Evolutionary conservation across 1,140 invertebrate species (phyloP), one percentile per base, ranked within the genome.

Genomic region (Rhopalosiphum maidis): DNA sequence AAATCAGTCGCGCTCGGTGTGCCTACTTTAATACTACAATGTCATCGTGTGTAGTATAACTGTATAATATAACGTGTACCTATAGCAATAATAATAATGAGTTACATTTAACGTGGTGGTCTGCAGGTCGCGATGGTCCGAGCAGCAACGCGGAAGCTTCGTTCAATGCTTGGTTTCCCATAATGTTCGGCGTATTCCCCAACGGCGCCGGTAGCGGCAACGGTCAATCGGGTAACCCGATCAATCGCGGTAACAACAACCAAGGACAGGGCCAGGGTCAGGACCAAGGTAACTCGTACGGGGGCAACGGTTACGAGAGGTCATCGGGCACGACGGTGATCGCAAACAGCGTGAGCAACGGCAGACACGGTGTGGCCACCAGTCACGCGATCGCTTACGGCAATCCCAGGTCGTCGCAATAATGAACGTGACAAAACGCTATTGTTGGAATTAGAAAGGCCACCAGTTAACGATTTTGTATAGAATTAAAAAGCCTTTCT

Each of bases 321-420:
- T 93, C 77, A 11, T 90, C 89, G 11, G 95, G 95, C 2, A 96
- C 96, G n/a, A 97, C 96, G 21, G 96, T 96, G 82, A 96, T 96
- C 77, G 97, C 97, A 88, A 97, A 97, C 95, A 96, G 96, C 90
- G 97, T 96, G 95, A 97, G 96, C 95, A 97, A 96, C 48, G 97
- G 96, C 35, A 96, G 96, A 94, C 96, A 96, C 11, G 97, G 96
- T 41, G 96, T 97, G 0, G 97, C 97, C 77, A 96, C 96, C 55
- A 97, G 96, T 94, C 96, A 97, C 94, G 97, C 97, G 21, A 97
- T 96, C 11, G 96, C 96, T 22, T 97, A 97, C 94, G 96, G 96
- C 6, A 86, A 93, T 55, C 91, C 91, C 6, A 93, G 48, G 54
- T 93, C 35, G 25, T 60, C 89, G 46, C 77, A 86, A 43, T 54